Conservation (phyloP, 2,797 vertebrate species). For the Sciurus carolinensis region DNA sequence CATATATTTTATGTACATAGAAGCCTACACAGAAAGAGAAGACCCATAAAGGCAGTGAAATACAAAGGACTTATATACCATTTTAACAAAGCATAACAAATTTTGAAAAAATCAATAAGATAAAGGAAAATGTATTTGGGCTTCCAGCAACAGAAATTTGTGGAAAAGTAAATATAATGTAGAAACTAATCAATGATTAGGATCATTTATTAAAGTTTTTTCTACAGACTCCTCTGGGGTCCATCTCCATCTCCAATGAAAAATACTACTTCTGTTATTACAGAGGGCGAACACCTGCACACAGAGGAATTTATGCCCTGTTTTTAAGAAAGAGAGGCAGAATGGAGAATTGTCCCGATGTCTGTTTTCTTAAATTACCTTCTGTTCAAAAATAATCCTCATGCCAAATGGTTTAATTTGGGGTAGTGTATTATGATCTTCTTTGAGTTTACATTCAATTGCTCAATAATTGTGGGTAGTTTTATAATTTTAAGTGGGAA, state of each 20-base stretch:
- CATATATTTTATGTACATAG: not conserved
- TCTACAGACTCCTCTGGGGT: not conserved
- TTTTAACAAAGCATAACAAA: not conserved
- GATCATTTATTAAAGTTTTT: not conserved
- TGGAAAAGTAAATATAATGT: not conserved
- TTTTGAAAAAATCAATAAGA: not conserved
- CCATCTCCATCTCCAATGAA: not conserved
- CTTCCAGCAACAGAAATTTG: not conserved
- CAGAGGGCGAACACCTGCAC: not conserved
- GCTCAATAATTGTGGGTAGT: not conserved
- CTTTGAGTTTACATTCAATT: not conserved
- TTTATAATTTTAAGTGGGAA: not conserved
- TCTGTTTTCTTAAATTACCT: not conserved
- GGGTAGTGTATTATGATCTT: fast-evolving
- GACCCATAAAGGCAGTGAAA: not conserved
- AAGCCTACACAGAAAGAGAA: not conserved
- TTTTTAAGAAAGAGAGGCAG: not conserved
- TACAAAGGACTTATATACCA: not conserved
- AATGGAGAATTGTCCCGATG: not conserved
- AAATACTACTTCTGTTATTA: not conserved
- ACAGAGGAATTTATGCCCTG: not conserved
- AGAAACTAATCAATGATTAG: not conserved
- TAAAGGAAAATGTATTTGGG: not conserved
- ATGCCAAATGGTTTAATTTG: not conserved
- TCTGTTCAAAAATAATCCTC: not conserved